These are phyloP conservation scores for Petaurus breviceps DNA, from an alignment of 2,113 vertebrate genomes.

Conservation along the genomic window DNA sequence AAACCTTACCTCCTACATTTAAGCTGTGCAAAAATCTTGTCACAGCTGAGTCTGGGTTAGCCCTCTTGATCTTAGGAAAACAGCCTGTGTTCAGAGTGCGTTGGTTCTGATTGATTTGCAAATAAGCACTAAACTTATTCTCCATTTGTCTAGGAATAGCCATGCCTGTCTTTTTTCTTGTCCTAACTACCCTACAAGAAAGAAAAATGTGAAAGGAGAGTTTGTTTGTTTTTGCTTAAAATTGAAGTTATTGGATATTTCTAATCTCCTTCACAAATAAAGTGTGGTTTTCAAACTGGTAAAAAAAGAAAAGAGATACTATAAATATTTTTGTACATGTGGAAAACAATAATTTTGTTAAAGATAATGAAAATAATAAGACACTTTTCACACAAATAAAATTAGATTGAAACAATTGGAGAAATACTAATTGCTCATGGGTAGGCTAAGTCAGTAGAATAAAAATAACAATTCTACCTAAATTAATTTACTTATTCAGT, in stretches of 20 bases:
- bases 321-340: no score
- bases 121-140: conserved; percentile 43
- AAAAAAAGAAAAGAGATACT: no score
- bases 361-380: no score
- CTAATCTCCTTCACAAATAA: conserved; percentile 83
- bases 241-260: conserved; percentile 80
- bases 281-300: conserved; percentile 80
- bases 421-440: no score
- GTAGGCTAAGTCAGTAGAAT: no score
- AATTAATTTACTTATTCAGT: no score
- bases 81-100: conserved; percentile 63
- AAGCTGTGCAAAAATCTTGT: conserved; percentile 53
- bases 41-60: conserved; percentile 69
- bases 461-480: no score
- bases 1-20: conserved; percentile 61
- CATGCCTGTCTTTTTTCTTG: conserved; percentile 72
- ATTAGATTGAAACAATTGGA: no score
- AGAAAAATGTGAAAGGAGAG: conserved; percentile 60
- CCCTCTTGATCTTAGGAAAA: conserved; percentile 62
- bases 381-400: no score
- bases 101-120: conserved; percentile 74
- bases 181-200: conserved; percentile 72
- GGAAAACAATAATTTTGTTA: no score
- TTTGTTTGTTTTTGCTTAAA: conserved; percentile 79
- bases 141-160: conserved; percentile 74